Evolutionary conservation across 1,140 invertebrate genomes (phyloP), one percentile per base, ranked within the genome.

Genomic region (Dryas iulia): DNA sequence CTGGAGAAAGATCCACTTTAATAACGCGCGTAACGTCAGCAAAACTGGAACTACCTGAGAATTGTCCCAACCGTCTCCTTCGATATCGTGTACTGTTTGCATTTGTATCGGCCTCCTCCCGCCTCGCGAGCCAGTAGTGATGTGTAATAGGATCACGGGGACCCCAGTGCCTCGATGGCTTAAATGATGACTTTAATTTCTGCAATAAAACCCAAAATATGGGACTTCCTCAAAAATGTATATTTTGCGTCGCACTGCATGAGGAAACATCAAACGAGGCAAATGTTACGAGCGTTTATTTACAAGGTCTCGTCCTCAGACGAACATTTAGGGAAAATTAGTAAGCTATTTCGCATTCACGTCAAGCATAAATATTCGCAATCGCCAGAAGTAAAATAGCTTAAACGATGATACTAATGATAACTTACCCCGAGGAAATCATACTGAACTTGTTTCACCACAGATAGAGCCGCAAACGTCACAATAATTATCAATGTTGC

Each of bases 151-250:
- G 94, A 70, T 94, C 94, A 10, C 92, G 90, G 11, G 94, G 94
- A 10, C 94, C 94, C 94, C 94, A 94, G 63, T 94, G 93, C 4
- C 93, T 84, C 0, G 94, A 93, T 14, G 93, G 93, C 76, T 91
- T 92, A 54, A 94, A 87, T 14, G 94, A 92, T 53, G 92, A 92
- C 78, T 90, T 87, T 47, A 94, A 79, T 89, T 94, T 94, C 94
- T 94, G 83, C 12, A 79, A 74, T 61, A 69, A 72, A 69, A 18
- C 23, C 31, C 25, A 39, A 58, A 66, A 63, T 30, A 21, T 39
- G 10, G 8, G 21, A 68, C 61, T 65, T 70, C 53, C 59, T 69
- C 35, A 53, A 33, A 25, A 47, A 47, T 8, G 2, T 11, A 54
- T 59, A 57, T 64, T 31, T 53, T 53, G 25, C 18, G 47, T 30